Evolutionary conservation across 2,888 invertebrate species (phyloP).

Genomic region (Stenichneumon culpator): DNA sequence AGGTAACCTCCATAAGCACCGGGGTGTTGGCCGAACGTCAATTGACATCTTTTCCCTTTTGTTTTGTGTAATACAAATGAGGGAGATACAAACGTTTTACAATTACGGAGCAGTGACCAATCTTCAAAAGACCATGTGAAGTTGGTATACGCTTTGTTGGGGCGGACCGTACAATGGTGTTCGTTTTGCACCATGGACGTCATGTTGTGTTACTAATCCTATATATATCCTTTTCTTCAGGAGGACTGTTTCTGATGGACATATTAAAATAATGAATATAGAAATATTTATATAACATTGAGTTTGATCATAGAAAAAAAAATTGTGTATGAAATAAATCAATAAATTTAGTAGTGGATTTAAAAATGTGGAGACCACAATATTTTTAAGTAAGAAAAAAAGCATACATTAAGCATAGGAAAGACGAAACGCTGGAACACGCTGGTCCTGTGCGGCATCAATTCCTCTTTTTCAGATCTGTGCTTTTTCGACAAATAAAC

Average conservation of each 20-base stretch:
- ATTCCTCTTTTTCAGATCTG: too few species aligned
- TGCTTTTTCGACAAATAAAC: too few species aligned
- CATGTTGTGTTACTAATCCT: neutral
- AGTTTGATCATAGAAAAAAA: neutral
- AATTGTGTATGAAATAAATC: too few species aligned
- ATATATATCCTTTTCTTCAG: neutral
- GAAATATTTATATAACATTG: too few species aligned
- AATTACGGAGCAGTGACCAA: conserved; percentile 5
- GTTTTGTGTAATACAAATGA: neutral
- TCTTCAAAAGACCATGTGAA: conserved; percentile 24
- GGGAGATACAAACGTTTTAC: neutral
- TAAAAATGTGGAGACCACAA: too few species aligned
- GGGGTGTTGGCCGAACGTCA: neutral
- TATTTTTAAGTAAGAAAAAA: too few species aligned
- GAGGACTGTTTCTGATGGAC: neutral
- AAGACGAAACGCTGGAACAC: too few species aligned
- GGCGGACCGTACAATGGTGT: neutral
- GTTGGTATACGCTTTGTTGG: neutral
- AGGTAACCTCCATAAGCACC: neutral
- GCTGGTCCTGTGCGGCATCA: too few species aligned
- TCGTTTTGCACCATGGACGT: neutral
- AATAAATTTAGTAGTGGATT: too few species aligned
- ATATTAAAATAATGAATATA: neutral
- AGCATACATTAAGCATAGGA: too few species aligned
- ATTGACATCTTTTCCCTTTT: neutral